Percentiles rank a stretch among this genome's conserved stretches.
Conservation (phyloP, 2,113 vertebrate genomes). For the Forbesichthys papilliferus region DNA sequence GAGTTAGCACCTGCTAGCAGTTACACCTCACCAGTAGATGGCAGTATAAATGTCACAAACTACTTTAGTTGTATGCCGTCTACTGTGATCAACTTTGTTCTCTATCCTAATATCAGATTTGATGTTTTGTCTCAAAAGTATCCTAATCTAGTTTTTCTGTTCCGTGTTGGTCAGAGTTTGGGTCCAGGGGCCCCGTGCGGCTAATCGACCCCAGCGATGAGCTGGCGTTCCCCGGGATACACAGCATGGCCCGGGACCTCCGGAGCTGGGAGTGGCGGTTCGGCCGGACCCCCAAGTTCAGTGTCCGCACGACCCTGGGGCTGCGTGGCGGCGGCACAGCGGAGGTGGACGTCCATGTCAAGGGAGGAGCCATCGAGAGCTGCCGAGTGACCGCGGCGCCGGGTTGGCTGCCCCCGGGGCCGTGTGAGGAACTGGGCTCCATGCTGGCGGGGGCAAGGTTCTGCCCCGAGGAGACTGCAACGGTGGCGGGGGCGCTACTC, state of each 20-base stretch:
- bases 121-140: not conserved
- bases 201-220: constrained; percentile 83
- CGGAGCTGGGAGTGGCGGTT: constrained; percentile 91
- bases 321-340: constrained; percentile 48
- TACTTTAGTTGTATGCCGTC: too few relatives aligned
- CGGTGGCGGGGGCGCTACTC: constrained; percentile 50
- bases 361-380: constrained; percentile 80
- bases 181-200: constrained; percentile 52
- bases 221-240: constrained; percentile 80
- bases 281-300: constrained; percentile 91
- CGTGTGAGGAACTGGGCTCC: constrained; percentile 70
- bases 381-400: constrained; percentile 76
- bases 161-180: constrained; percentile 62
- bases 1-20: too few relatives aligned
- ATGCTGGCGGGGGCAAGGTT: constrained; percentile 81
- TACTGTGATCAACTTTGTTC: not conserved
- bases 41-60: too few relatives aligned
- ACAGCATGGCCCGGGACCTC: constrained; percentile 75
- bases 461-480: constrained; percentile 72
- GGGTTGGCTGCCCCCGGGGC: constrained; percentile 78
- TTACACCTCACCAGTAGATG: too few relatives aligned
- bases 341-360: constrained; percentile 78
- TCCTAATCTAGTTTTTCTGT: not conserved
- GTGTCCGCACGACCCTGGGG: constrained; percentile 71
- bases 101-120: not conserved